Percentiles rank a stretch among this genome's conserved stretches.
Evolutionary conservation across 2,113 vertebrate species (phyloP).

Genomic region (Tenebrosternarchus preto): DNA sequence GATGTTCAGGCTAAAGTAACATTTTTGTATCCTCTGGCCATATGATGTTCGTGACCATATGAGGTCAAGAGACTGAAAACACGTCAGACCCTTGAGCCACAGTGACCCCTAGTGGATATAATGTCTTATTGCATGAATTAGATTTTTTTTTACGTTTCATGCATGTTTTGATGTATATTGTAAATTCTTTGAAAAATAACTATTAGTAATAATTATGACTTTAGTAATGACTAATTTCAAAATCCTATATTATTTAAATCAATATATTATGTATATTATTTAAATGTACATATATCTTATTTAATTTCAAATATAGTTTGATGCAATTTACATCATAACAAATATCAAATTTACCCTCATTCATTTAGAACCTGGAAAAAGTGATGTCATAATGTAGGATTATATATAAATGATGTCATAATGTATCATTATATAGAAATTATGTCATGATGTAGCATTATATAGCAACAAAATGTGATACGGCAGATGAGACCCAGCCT

Average conservation of each 20-base stretch:
- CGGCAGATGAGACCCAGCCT: background rate
- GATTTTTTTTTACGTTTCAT: background rate
- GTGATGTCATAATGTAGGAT: background rate
- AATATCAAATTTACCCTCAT: background rate
- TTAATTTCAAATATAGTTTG: background rate
- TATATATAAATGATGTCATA: too few species aligned
- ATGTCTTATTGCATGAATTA: background rate
- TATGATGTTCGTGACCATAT: background rate
- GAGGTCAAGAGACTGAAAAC: conserved; percentile 10
- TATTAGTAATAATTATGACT: too few species aligned
- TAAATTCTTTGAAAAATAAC: too few species aligned
- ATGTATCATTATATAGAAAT: too few species aligned
- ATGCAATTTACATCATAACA: background rate
- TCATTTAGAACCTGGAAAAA: background rate
- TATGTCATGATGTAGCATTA: background rate
- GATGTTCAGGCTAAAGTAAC: background rate
- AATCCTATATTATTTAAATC: too few species aligned
- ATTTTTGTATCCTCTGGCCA: background rate
- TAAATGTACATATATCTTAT: too few species aligned
- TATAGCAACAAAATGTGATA: background rate
- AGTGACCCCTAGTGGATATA: conserved; percentile 42
- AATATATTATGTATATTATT: too few species aligned
- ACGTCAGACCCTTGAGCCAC: conserved; percentile 14
- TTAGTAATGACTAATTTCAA: too few species aligned
- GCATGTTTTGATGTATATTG: background rate